Evolutionary conservation across 2,888 invertebrate species (phyloP), one percentile per base, ranked within the genome.

Genomic region (Synanthedon myopaeformis): DNA sequence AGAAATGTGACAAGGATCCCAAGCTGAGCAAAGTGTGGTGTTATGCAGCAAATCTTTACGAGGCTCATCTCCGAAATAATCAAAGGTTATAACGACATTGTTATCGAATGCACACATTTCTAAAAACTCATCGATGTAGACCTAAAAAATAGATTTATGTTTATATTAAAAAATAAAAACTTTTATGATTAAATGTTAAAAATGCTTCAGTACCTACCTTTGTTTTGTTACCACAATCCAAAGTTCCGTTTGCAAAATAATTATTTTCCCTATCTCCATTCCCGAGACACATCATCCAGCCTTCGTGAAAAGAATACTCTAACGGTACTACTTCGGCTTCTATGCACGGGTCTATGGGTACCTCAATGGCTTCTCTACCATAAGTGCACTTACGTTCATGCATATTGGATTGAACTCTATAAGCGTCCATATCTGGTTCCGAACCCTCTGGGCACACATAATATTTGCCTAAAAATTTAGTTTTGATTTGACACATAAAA

Each of bases 211-310:
- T 54, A 59, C 87, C 72, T 54, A 59, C 87, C 72, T 83, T 85
- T 2, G 79, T 74, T 68, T 83, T 87, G 59, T 81, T 78, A 3
- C 87, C 87, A 59, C 87, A 87, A 59, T 87, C 87, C 53, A 87
- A 66, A 41, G 86, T 84, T 2, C 87, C 87, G 56, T 87, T 87
- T 57, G 74, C 75, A 54, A 83, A 86, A 57, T 86, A 86, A 60
- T 82, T 85, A 53, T 79, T 82, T 57, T 86, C 87, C 53, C 87
- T 71, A 48, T 87, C 87, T 3, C 85, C 87, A 57, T 76, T 82
- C 1, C 87, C 87, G 12, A 87, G 72, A 56, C 87, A 87, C 59
- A 87, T 86, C 83, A 82, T 82, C 87, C 87, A 87, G 5, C 87
- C 87, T 63, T 86, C 86, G 51, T 80, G 74, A 58, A 82, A 87